A percentile compares a stretch with the other conserved stretches of the same genome.
phyloP scores from a whole-genome alignment of 2,797 vertebrate species.

The Avahi laniger region DNA sequence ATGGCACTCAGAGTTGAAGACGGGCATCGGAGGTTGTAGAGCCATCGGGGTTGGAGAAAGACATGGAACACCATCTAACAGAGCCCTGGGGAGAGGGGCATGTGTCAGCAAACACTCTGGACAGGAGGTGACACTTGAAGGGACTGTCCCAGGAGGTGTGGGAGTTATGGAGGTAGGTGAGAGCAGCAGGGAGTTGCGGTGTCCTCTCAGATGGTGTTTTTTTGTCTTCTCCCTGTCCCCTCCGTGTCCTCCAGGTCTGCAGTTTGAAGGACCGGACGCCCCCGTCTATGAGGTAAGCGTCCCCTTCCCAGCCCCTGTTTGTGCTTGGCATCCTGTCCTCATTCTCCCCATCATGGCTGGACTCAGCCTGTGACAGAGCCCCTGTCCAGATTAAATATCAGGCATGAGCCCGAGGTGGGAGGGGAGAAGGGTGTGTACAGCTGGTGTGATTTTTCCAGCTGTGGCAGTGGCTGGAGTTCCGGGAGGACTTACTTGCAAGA shows the following conservation, averaged over 20 bases:
- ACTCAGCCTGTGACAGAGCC: not conserved
- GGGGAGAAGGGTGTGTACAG: not conserved
- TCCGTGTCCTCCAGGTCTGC: conserved; percentile 61
- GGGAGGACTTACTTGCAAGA: not conserved
- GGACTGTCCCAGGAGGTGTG: not conserved
- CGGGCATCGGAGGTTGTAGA: not conserved
- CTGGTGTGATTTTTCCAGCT: not conserved
- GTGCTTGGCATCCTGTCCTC: not conserved
- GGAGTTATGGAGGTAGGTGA: not conserved
- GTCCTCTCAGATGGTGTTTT: not conserved
- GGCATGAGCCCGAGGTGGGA: not conserved
- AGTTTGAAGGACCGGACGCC: conserved; percentile 64
- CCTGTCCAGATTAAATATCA: not conserved
- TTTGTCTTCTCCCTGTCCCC: not conserved
- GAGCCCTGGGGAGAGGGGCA: not conserved
- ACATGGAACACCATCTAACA: not conserved
- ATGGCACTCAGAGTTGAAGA: not conserved
- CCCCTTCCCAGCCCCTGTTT: not conserved
- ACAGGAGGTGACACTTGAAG: not conserved
- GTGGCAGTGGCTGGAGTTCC: not conserved
- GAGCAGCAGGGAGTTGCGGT: not conserved
- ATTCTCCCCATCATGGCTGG: not conserved
- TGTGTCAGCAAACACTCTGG: not conserved
- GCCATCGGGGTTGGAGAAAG: not conserved
- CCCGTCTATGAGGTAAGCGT: conserved; percentile 58